Percentiles rank a stretch among this genome's conserved stretches.
phyloP scores from a whole-genome alignment of 2,113 vertebrate species.

The Callopanchax toddi region DNA sequence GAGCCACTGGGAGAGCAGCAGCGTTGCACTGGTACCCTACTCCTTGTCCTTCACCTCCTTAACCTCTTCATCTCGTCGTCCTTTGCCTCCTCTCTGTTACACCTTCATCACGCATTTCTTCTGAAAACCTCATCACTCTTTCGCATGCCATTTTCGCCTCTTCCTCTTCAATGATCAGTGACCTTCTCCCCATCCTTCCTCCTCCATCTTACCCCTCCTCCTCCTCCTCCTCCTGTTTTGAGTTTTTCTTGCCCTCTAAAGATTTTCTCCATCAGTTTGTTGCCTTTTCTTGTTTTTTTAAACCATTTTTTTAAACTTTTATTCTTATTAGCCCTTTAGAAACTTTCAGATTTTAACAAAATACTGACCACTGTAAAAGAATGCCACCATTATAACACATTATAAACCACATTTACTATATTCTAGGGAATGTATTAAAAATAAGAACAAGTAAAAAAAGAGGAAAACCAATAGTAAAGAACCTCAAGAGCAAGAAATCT shows the following conservation, averaged over 20 bases:
- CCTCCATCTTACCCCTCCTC: background rate
- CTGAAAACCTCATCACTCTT: slow-evolving; percentile 9
- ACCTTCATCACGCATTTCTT: slow-evolving; percentile 8
- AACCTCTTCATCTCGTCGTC: slow-evolving; percentile 23
- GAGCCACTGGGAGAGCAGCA: slow-evolving; percentile 70
- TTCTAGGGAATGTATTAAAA: too few relatives aligned
- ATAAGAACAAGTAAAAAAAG: too few relatives aligned
- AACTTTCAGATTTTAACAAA: too few relatives aligned
- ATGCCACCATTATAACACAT: too few relatives aligned
- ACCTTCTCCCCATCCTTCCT: background rate
- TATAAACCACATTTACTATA: too few relatives aligned
- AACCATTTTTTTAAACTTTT: background rate
- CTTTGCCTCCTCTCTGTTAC: slow-evolving; percentile 54
- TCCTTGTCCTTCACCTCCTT: slow-evolving; percentile 61
- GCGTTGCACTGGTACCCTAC: slow-evolving; percentile 63
- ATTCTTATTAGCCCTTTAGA: background rate
- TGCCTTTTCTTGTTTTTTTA: background rate
- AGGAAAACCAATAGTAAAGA: too few relatives aligned
- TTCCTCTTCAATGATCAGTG: background rate
- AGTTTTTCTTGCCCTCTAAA: slow-evolving; percentile 2
- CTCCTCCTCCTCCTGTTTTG: background rate
- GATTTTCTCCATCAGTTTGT: slow-evolving; percentile 6
- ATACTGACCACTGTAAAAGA: too few relatives aligned
- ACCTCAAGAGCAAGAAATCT: too few relatives aligned
- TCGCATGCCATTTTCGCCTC: background rate